Evolutionary conservation across 30 jellyfish, hydroid and myxozoan genomes (phyloP).

Genomic region (Cassiopea andromeda): DNA sequence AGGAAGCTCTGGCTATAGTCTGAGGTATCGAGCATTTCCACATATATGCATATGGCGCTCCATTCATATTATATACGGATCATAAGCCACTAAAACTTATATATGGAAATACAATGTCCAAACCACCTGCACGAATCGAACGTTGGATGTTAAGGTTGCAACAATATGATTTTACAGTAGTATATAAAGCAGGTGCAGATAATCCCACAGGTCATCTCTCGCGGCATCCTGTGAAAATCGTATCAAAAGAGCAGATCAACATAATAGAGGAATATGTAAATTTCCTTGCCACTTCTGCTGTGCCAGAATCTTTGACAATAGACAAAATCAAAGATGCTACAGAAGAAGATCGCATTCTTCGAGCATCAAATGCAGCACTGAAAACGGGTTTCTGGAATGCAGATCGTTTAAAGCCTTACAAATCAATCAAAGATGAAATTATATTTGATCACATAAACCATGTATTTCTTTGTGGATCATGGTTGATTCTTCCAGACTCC

Average conservation of each 20-base stretch:
- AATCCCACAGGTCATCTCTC: slow-evolving; percentile 43
- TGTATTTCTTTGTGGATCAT: slow-evolving; percentile 21
- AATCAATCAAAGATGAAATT: slow-evolving; percentile 23
- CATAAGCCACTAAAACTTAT: slow-evolving; percentile 39
- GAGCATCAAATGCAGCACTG: background rate
- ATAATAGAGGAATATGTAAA: background rate
- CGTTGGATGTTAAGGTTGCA: slow-evolving; percentile 54
- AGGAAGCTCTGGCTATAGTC: slow-evolving; percentile 44
- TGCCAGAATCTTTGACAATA: background rate
- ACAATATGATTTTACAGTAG: slow-evolving; percentile 33
- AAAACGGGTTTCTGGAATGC: background rate
- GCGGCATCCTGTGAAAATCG: slow-evolving; percentile 16
- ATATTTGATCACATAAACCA: slow-evolving; percentile 5
- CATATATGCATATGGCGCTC: slow-evolving; percentile 28
- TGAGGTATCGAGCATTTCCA: slow-evolving; percentile 51
- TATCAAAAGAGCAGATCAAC: background rate
- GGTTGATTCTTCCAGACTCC: slow-evolving; percentile 28
- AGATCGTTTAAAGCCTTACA: background rate
- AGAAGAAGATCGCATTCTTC: background rate
- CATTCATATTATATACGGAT: slow-evolving; percentile 30
- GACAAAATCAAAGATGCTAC: background rate
- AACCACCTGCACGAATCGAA: slow-evolving; percentile 45
- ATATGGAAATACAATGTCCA: slow-evolving; percentile 27
- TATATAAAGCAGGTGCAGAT: slow-evolving; percentile 33
- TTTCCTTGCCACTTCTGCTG: background rate